Evolutionary conservation across 2,113 vertebrate genomes (phyloP).

Genomic region (Furnarius figulus): DNA sequence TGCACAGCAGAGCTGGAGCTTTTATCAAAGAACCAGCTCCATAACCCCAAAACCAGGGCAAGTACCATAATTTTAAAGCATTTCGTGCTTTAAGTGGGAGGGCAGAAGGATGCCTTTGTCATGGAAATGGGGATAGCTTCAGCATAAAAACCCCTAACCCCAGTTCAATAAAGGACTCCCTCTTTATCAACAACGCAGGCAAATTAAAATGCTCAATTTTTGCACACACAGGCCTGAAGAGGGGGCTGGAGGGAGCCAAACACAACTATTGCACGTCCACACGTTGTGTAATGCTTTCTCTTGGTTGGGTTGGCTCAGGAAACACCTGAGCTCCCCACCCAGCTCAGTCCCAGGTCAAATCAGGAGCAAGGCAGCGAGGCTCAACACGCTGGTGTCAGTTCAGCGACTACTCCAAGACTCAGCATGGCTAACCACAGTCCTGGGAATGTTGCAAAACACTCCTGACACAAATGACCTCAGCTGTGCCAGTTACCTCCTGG

Average conservation of each 20-base stretch:
- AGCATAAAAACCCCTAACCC: neutral
- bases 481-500: neutral
- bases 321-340: neutral
- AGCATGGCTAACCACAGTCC: neutral
- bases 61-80: neutral
- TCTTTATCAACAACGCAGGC: neutral
- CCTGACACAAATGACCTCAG: neutral
- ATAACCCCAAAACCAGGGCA: neutral
- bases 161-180: neutral
- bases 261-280: neutral
- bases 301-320: neutral
- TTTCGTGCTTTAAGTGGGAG: neutral
- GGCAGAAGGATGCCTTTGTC: neutral
- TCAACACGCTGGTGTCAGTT: neutral
- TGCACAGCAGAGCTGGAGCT: neutral
- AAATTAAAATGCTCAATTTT: neutral
- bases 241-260: neutral
- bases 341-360: neutral
- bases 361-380: neutral
- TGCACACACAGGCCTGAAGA: neutral
- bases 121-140: neutral
- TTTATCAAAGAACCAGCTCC: neutral
- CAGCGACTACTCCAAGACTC: neutral
- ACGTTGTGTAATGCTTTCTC: accelerated
- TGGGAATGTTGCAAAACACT: accelerated